Evolutionary conservation across 1,140 invertebrate species (phyloP), one percentile per base, ranked within the genome.

Genomic region (Tachypleus tridentatus): DNA sequence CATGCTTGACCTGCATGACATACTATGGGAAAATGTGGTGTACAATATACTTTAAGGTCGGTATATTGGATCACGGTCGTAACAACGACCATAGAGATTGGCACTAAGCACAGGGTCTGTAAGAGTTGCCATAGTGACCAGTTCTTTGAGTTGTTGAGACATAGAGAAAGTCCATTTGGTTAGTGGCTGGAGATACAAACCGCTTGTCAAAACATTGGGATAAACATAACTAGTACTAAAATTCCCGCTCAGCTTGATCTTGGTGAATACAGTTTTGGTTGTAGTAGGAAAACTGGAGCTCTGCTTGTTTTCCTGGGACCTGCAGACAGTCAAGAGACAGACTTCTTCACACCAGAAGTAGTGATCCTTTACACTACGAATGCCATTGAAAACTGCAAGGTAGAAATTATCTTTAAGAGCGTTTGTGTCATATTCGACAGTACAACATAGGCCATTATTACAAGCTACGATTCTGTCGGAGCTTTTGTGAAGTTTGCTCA

Each of bases 361-460:
- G 6, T 5, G 4, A 9, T 60, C 54, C 1, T 60, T 29, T 47
- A 49, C 48, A 5, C 4, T 51, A 8, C 56, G 48, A 47, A 47
- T 51, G 10, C 52, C 10, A 4, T 29, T 49, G 0, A 49, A 52
- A 0, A 66, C 56, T 10, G 29, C 62, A 4, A 69, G 54, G 29
- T 61, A 65, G 54, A 58, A 64, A 49, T 64, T 52, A 49, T 64
- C 62, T 10, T 61, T 11, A 54, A 60, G 58, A 5, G 58, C 49
- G 4, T 60, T 11, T 11, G 64, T 57, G 54, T 66, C 11, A 56
- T 69, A 69, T 49, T 53, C 11, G 3, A 71, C 56, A 3, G 11
- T 48, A 47, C 70, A 71, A 56, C 70, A 70, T 9, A 71, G 59
- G 3, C 63, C 60, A 57, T 63, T 51, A 51, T 58, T 11, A 50